Evolutionary conservation across 2,888 invertebrate species (phyloP), one percentile per base, ranked within the genome.

Genomic region (Plebejus melissa): DNA sequence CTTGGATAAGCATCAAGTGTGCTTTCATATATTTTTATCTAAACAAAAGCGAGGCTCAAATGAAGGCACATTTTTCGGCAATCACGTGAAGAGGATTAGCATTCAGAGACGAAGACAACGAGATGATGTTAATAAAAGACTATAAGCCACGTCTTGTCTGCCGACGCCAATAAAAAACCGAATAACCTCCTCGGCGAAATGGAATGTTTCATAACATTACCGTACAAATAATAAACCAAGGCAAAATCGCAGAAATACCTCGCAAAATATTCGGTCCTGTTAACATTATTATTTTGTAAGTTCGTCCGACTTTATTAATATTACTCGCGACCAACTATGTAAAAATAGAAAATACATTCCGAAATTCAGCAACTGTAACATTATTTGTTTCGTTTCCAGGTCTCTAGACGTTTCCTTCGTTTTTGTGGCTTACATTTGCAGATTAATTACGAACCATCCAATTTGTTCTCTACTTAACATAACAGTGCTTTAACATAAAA

Each of bases 141-240:
- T 36, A 36, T 65, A 36, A 65, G 65, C 65, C 13, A 32, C 65
- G 32, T 65, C 65, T 65, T 65, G 65, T 36, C 32, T 65, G 65
- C 65, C 32, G 32, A 13, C 65, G 65, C 32, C 65, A 32, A 65
- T 65, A 65, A 65, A 65, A 65, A 65, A 11, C 65, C 36, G 32
- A 65, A 65, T 65, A 65, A 65, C 65, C 65, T 65, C 32, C 65
- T 65, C 6, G 65, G 65, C 65, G 65, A 36, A 65, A 65, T 65
- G 65, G 65, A 65, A 65, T 65, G 65, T 65, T 36, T 65, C 65
- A 65, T 65, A 65, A 65, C 65, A 65, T 65, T 36, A 65, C 60
- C 65, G 65, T 65, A 65, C 65, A 65, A 65, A 65, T 65, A 60
- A 60, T 32, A 65, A 65, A 65, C 65, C 65, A 65, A 65, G 65